These are phyloP conservation scores for Drepana arcuata DNA, from an alignment of 1,140 invertebrate species.

Conservation along the genomic window DNA sequence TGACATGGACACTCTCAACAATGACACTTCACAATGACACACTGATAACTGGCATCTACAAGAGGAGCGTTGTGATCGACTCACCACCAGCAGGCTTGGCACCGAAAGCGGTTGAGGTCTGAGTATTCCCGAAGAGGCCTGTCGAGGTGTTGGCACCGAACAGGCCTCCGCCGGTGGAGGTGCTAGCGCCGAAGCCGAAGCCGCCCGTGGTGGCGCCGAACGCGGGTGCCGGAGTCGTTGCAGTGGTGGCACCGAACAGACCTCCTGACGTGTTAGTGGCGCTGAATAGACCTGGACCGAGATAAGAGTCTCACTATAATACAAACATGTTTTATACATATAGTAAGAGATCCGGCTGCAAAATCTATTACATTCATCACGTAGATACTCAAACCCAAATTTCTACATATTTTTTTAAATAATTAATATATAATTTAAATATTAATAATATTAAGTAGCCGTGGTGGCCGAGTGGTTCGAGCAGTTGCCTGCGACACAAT, in stretches of 20 bases:
- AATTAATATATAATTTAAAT: background rate
- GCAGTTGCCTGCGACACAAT: no score
- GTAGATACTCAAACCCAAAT: no score
- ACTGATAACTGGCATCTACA: no score
- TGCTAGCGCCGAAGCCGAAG: slow-evolving; percentile 38
- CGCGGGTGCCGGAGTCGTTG: slow-evolving; percentile 32
- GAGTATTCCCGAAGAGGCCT: slow-evolving; percentile 39
- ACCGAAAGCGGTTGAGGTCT: slow-evolving; percentile 73
- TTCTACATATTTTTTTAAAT: background rate
- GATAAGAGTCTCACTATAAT: background rate
- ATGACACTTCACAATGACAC: no score
- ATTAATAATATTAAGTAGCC: background rate
- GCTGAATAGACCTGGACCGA: slow-evolving; percentile 37
- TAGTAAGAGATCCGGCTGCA: background rate
- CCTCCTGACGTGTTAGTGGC: slow-evolving; percentile 44
- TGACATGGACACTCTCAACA: no score
- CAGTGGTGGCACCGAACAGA: slow-evolving; percentile 53
- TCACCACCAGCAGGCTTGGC: slow-evolving; percentile 72
- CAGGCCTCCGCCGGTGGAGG: slow-evolving; percentile 33
- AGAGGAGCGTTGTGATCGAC: no score
- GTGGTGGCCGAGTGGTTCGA: no score
- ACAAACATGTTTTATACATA: background rate
- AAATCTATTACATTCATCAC: background rate
- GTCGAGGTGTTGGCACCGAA: slow-evolving; percentile 49
- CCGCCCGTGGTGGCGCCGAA: slow-evolving; percentile 30